Evolutionary conservation across 2,113 vertebrate species (phyloP).

Genomic region (Zosterops borbonicus): DNA sequence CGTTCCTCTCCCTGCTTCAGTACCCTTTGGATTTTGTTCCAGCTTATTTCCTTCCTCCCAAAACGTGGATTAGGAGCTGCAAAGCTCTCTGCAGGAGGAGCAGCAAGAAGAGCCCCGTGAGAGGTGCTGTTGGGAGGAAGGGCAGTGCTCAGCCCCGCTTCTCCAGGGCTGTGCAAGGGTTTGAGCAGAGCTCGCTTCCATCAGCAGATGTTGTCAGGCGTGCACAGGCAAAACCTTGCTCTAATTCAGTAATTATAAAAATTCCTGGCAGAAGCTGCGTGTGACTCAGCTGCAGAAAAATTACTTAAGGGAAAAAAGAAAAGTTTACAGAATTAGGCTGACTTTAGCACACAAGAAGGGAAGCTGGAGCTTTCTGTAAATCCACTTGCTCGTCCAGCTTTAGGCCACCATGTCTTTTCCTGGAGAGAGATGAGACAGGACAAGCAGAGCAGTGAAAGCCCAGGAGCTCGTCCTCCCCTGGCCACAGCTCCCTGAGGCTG

Average conservation of each 20-base stretch:
- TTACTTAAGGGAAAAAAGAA: constrained; percentile 1
- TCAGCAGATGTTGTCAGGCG: constrained; percentile 70
- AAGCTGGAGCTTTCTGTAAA: not conserved
- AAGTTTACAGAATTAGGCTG: constrained; percentile 45
- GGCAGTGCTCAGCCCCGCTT: not conserved
- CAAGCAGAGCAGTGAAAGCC: not conserved
- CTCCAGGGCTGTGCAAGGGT: not conserved
- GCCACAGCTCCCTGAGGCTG: not conserved
- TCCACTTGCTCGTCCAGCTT: not conserved
- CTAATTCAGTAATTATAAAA: constrained; percentile 74
- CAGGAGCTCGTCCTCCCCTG: not conserved
- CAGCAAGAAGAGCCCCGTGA: not conserved
- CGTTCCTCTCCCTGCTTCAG: not conserved
- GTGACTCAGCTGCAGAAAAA: constrained; percentile 74
- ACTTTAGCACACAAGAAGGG: constrained; percentile 41
- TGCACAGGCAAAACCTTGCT: constrained; percentile 67
- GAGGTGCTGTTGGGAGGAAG: not conserved
- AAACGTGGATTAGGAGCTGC: not conserved
- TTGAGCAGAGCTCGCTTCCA: constrained; percentile 9
- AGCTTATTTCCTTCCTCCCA: not conserved
- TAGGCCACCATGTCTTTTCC: not conserved
- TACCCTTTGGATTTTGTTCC: not conserved
- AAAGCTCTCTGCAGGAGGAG: not conserved
- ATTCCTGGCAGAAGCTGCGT: constrained; percentile 68
- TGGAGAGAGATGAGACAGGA: not conserved